Evolutionary conservation across 2,888 invertebrate species (phyloP).

Genomic region (Zelleria hepariella): DNA sequence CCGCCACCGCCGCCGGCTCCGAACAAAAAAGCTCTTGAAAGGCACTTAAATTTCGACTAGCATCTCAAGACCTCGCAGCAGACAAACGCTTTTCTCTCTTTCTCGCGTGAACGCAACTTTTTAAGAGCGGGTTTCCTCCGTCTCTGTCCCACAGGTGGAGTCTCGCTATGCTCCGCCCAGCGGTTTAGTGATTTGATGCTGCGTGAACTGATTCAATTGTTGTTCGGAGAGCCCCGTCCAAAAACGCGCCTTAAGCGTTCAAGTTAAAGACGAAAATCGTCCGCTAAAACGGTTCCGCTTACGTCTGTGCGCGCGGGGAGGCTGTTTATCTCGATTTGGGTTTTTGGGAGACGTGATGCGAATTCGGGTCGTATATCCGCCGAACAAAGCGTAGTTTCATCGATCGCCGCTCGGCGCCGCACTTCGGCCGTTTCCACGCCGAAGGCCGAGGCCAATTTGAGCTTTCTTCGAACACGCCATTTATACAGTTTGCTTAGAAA

Average conservation of each 20-base stretch:
- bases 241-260: conserved; percentile 60
- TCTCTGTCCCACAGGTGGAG: conserved; percentile 62
- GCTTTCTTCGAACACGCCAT: conserved; percentile 57
- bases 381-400: conserved; percentile 64
- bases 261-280: conserved; percentile 66
- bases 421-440: conserved; percentile 30
- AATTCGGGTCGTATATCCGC: conserved; percentile 66
- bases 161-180: conserved; percentile 69
- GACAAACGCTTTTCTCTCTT: conserved; percentile 45
- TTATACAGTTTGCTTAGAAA: conserved; percentile 61
- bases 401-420: conserved; percentile 55
- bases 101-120: conserved; percentile 30
- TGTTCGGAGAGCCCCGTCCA: conserved; percentile 42
- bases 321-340: conserved; percentile 70
- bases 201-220: conserved; percentile 73
- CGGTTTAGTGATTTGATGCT: conserved; percentile 73
- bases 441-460: conserved; percentile 41
- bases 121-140: conserved; percentile 35
- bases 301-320: conserved; percentile 57
- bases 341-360: conserved; percentile 70
- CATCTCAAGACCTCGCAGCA: conserved; percentile 50
- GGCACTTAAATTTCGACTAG: conserved; percentile 57
- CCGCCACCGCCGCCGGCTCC: conserved; percentile 50
- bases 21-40: conserved; percentile 60
- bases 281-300: conserved; percentile 62